Evolutionary conservation across 2,888 invertebrate genomes (phyloP), one percentile per base, ranked within the genome.

Genomic region (Allolobophora icterica): DNA sequence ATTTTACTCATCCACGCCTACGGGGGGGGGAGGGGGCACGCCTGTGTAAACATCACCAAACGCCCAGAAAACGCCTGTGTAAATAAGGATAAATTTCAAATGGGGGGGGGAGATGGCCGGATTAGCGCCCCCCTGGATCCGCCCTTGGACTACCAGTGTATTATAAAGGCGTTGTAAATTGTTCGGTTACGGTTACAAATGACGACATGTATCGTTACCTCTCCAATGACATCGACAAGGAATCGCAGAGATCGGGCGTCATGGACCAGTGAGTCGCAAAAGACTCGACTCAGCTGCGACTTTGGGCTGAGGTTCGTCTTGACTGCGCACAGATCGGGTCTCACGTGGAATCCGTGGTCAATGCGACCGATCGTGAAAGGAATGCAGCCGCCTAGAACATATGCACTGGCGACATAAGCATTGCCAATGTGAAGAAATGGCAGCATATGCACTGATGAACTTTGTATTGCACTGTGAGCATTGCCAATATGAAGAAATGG

Each of bases 311-410:
- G 92, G 21, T 93, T 91, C 92, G 95, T 96, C n/a, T 96, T 94
- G 0, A 94, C 95, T 30, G 96, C 96, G 94, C 96, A 96, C 34
- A 96, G 94, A 93, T 96, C 96, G 6, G 96, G 96, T 4, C 96
- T 94, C 2, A 96, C 96, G 91, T 95, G 93, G 92, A 95, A 96
- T 3, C 96, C 96, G 93, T 96, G 96, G 90, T 95, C 95, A 30
- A 96, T 95, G n/a, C 96, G 94, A 17, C 96, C 96, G 8, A 96
- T 93, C 4, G 96, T 96, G 92, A 95, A 96, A 0, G 96, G 96
- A 93, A 96, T 96, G 0, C 96, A 94, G 0, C 96, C 96, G 15
- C 95, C 95, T 95, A 92, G 3, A 93, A 92, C 40, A 91, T 13
- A 71, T n/a, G 5, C 52, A 42, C 21, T 34, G 30, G 24, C 38